Base-by-base conservation (phyloP, 2,797 vertebrate species). In the Antrozous pallidus region DNA sequence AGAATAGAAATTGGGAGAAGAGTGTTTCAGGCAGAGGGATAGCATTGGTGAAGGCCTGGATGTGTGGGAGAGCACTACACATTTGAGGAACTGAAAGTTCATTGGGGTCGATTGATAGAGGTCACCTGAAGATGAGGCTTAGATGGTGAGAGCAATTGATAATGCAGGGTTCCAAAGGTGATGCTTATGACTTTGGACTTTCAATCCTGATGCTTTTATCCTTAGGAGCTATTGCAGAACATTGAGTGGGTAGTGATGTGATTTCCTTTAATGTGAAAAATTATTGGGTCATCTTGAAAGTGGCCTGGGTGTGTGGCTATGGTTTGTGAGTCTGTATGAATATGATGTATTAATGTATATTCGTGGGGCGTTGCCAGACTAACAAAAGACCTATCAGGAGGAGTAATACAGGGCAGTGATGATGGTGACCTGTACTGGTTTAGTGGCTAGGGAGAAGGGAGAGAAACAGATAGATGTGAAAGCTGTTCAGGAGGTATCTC, bases 131-230 rank as follows among this genome's bases (percentile, higher is more conserved):
- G 51, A n/a, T 80, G 83, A 73, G n/a, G 49, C 58, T 40, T 63
- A 83, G 49, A 9, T 74, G 36, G 40, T 70, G 73, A 77, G 77
- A 85, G 3, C n/a, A 79, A 0, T 70, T 81, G 79, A 67, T 90
- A 31, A 17, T 42, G 4, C 6, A 33, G 36, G 83, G 47, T 33
- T 33, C 28, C 1, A 2, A n/a, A 74, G 83, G 47, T 71, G 56
- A 63, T 42, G 63, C 85, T 77, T 42, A 90, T 81, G 77, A 69
- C 91, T 94, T 91, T 94, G 93, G 38, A 54, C 70, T 82, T 95
- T 84, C 74, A 36, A 36, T 93, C 47, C n/a, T 40, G 77, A 90
- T 81, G 20, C 88, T 75, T 75, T 33, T 51, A 75, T 77, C 69
- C 13, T 90, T 24, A 83, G 70, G 31, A 91, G 69, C 63, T 74